Conservation (phyloP, 2,113 vertebrate species). For the Amblyornis subalaris region DNA sequence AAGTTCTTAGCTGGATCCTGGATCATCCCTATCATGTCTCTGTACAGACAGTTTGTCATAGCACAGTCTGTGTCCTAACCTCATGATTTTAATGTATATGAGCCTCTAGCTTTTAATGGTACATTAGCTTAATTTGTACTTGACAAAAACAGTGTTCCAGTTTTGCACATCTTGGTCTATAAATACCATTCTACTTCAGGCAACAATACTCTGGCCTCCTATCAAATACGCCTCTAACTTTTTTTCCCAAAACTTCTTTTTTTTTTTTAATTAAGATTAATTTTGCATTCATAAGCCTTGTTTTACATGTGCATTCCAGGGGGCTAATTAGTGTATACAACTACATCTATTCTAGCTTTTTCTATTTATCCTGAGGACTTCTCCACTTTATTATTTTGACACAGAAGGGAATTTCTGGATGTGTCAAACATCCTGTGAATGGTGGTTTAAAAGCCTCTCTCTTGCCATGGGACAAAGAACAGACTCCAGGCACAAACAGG, state of each 20-base stretch:
- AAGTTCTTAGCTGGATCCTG: background rate
- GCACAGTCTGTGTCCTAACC: background rate
- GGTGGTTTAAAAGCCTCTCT: background rate
- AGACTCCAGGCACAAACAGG: background rate
- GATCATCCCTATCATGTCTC: background rate
- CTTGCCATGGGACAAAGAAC: background rate
- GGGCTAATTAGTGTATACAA: background rate
- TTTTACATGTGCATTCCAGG: background rate
- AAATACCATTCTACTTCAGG: conserved; percentile 1
- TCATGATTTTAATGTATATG: background rate
- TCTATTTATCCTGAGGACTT: background rate
- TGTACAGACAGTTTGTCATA: background rate
- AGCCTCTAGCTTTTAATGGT: conserved; percentile 14
- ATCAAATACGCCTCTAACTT: background rate
- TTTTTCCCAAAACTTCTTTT: background rate
- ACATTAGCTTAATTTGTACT: conserved; percentile 39
- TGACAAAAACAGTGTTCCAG: background rate
- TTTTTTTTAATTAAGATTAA: background rate
- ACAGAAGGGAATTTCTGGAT: background rate
- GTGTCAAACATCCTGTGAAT: background rate
- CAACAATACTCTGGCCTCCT: background rate
- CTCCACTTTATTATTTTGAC: background rate
- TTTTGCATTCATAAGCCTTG: background rate
- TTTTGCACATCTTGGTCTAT: conserved; percentile 1
- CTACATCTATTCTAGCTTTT: background rate